Conservation (phyloP, 2,888 invertebrate genomes). For the Mythimna albipuncta region DNA sequence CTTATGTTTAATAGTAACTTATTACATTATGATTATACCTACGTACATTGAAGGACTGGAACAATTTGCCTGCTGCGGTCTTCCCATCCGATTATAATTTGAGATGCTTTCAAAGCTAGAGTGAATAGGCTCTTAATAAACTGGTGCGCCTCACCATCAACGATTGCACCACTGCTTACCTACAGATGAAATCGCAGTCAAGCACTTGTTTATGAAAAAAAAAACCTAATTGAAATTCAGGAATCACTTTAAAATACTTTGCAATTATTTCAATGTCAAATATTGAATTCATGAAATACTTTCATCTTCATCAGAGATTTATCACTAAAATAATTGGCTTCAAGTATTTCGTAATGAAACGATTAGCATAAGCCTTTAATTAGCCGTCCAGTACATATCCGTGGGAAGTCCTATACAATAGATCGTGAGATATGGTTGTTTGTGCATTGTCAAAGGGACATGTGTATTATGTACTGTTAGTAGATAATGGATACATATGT, state of each 20-base stretch:
- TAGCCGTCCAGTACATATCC: constrained; percentile 43
- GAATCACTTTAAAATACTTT: not conserved
- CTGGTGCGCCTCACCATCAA: too few relatives aligned
- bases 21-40: not conserved
- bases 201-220: too few relatives aligned
- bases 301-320: constrained; percentile 21
- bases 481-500: not conserved
- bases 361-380: constrained; percentile 47
- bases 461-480: constrained; percentile 18
- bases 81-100: too few relatives aligned
- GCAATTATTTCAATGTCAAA: not conserved
- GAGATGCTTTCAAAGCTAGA: too few relatives aligned
- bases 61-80: too few relatives aligned
- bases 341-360: constrained; percentile 33
- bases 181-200: too few relatives aligned
- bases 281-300: constrained; percentile 23
- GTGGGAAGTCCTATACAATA: constrained; percentile 55
- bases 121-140: too few relatives aligned
- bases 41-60: too few relatives aligned
- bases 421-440: constrained; percentile 52
- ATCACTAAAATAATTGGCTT: constrained; percentile 14
- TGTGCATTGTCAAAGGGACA: constrained; percentile 42
- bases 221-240: not conserved
- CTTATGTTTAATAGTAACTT: too few relatives aligned
- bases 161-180: too few relatives aligned